Evolutionary conservation across 2,113 vertebrate genomes (phyloP).

Genomic region (Ictalurus furcatus): DNA sequence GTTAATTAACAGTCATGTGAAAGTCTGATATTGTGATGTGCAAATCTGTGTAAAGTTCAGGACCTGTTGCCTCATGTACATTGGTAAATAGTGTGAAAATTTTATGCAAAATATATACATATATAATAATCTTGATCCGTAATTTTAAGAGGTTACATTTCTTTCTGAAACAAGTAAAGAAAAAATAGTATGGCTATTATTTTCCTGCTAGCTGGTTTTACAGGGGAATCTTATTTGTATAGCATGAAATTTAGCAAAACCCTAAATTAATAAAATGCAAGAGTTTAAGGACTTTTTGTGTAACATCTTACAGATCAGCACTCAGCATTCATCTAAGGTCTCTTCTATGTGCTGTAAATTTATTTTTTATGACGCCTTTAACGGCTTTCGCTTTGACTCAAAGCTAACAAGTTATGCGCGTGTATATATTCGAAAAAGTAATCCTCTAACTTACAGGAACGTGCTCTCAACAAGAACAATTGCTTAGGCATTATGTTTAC

Average conservation of each 20-base stretch:
- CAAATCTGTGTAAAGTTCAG: not conserved
- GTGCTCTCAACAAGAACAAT: not conserved
- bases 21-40: not conserved
- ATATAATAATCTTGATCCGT: not conserved
- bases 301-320: not conserved
- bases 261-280: not conserved
- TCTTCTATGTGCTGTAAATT: not conserved
- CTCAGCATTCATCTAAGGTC: not conserved
- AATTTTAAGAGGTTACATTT: not conserved
- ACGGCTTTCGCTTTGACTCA: not conserved
- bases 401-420: not conserved
- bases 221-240: not conserved
- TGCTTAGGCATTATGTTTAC: not conserved
- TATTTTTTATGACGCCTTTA: not conserved
- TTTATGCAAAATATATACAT: not conserved
- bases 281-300: not conserved
- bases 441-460: not conserved
- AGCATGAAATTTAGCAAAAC: not conserved
- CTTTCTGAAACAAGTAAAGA: not conserved
- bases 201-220: not conserved
- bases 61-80: not conserved
- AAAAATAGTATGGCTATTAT: not conserved
- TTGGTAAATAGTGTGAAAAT: not conserved
- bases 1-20: not conserved
- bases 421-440: not conserved